These are phyloP conservation scores for Astyanax mexicanus DNA, from an alignment of 2,797 vertebrate species.

Conservation along the genomic window DNA sequence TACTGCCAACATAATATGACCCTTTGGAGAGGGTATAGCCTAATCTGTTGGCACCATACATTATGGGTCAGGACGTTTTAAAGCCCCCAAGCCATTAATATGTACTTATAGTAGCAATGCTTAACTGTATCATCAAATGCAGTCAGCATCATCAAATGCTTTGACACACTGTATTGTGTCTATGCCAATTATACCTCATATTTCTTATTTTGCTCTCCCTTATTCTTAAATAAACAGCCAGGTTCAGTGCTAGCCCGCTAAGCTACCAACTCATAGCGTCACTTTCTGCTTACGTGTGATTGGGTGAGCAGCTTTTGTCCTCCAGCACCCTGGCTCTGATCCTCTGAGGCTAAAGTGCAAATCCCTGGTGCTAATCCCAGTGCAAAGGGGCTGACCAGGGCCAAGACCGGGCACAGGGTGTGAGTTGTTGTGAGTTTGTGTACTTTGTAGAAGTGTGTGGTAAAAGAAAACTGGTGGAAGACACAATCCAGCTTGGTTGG, in stretches of 20 bases:
- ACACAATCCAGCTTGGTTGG: background rate
- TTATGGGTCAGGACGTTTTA: too few relatives aligned
- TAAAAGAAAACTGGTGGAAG: background rate
- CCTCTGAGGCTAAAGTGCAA: constrained; percentile 71
- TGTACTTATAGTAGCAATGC: too few relatives aligned
- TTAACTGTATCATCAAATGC: too few relatives aligned
- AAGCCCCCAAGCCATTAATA: too few relatives aligned
- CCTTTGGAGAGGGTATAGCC: too few relatives aligned
- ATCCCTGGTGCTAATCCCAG: constrained; percentile 78
- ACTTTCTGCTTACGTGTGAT: background rate
- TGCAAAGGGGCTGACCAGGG: constrained; percentile 20
- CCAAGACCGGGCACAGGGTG: constrained; percentile 20
- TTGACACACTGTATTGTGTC: too few relatives aligned
- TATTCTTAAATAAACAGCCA: too few relatives aligned
- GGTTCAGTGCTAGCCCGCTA: background rate
- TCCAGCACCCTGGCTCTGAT: constrained; percentile 51
- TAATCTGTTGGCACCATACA: too few relatives aligned
- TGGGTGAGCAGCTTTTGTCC: constrained; percentile 12
- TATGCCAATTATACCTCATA: too few relatives aligned
- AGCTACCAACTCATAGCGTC: background rate
- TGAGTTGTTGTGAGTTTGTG: constrained; percentile 21
- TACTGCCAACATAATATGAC: too few relatives aligned
- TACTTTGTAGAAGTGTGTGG: constrained; percentile 7
- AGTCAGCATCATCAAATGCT: too few relatives aligned
- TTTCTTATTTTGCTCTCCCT: too few relatives aligned